Evolutionary conservation across 35 echinoderm and acorn worm species (phyloP).

Genomic region (Ptychodera flava): DNA sequence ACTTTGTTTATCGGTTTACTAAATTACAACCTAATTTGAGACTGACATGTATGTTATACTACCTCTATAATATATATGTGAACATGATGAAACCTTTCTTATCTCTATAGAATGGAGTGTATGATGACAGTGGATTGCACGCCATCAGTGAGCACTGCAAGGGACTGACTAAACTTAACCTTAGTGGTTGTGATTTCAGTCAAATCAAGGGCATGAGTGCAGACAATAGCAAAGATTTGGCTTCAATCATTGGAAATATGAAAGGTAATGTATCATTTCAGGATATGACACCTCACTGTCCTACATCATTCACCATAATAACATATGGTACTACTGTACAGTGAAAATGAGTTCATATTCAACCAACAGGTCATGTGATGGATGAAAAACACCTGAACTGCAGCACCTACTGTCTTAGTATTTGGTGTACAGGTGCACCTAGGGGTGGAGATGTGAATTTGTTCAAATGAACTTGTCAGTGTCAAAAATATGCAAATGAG

Average conservation of each 20-base stretch:
- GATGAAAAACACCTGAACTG: no score
- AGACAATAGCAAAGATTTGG: not conserved
- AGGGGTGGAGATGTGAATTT: no score
- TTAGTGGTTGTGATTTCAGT: not conserved
- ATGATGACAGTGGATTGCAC: not conserved
- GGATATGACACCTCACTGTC: not conserved
- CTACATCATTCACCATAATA: not conserved
- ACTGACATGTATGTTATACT: not conserved
- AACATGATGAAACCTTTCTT: not conserved
- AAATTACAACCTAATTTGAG: not conserved
- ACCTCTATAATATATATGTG: not conserved
- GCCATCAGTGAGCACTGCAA: not conserved
- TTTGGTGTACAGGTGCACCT: no score
- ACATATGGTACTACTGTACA: not conserved
- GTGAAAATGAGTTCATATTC: not conserved
- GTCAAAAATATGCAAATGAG: no score
- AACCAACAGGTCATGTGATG: not conserved
- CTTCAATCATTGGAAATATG: not conserved
- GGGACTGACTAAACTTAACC: not conserved
- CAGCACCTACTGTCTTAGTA: no score
- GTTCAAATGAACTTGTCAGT: no score
- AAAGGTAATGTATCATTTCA: no score
- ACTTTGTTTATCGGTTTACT: not conserved
- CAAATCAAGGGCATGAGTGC: not conserved
- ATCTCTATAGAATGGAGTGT: not conserved